Base-by-base conservation (phyloP, 2,113 vertebrate species). In the Xiphophorus maculatus region DNA sequence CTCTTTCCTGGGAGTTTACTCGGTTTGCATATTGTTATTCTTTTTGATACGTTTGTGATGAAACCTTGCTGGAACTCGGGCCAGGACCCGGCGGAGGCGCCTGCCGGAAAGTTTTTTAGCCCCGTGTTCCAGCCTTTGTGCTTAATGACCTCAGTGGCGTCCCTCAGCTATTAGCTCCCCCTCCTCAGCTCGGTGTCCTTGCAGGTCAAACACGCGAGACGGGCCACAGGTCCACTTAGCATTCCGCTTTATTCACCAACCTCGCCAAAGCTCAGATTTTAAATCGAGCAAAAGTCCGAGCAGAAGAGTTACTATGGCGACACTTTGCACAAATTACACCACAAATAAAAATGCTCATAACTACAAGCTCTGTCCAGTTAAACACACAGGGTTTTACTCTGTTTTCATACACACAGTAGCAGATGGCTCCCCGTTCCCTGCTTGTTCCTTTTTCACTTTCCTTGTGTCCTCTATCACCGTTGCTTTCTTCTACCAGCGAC, bases 111-210 rank as follows among this genome's bases (percentile, higher is more conserved):
- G 62, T 85, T 90, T 84, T 85, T 86, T 63, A 69, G 83, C 84
- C 77, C 77, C 76, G 73, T 77, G 85, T 81, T 81, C 76, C 70
- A 87, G 83, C 84, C 76, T 77, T 77, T 69, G 79, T 74, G 75
- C 72, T 80, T 92, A 93, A 93, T 91, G 88, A 91, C 90, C 88
- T 89, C 67, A 71, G 90, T 67, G 88, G 14, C 33, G 28, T 91
- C 88, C 91, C 89, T 87, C 68, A 84, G 69, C 86, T 90, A 92
- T 92, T 91, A 92, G 84, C 83, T 84, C 77, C 76, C 58, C 71
- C 68, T 80, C 82, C 79, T 85, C 74, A 76, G 81, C 73, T 71
- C 79, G 79, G 81, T 82, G 87, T 90, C 87, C 90, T 93, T 90
- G 84, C 79, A 84, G 88, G 92, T 91, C 89, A 89, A 80, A 90